Evolutionary conservation across 2,113 vertebrate species (phyloP).

Genomic region (Colinus virginianus): DNA sequence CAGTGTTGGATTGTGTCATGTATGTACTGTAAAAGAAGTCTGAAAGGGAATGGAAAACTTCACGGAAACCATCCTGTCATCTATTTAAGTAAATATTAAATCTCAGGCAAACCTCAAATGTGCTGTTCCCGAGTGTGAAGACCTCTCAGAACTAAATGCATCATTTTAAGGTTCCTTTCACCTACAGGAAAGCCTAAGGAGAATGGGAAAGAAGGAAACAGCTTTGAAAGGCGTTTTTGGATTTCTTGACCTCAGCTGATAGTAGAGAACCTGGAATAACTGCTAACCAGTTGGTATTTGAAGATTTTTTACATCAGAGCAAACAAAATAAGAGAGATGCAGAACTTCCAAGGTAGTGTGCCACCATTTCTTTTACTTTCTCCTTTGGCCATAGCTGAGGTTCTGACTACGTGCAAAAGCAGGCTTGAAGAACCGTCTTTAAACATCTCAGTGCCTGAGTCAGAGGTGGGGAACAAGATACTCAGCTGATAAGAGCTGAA

Average conservation of each 20-base stretch:
- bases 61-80: neutral
- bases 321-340: neutral
- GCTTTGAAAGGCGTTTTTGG: neutral
- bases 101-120: neutral
- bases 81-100: neutral
- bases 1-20: neutral
- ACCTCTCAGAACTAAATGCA: neutral
- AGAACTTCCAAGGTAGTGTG: conserved; percentile 1
- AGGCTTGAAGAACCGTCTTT: neutral
- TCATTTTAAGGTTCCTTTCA: neutral
- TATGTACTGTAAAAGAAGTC: neutral
- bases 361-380: neutral
- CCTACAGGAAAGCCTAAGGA: neutral
- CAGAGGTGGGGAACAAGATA: neutral
- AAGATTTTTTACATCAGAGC: neutral
- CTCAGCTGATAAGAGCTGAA: neutral
- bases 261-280: neutral
- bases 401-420: neutral
- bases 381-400: conserved; percentile 4
- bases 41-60: neutral
- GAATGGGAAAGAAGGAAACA: neutral
- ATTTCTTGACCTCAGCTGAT: neutral
- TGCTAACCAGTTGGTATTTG: neutral
- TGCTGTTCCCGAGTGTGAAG: neutral
- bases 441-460: neutral